These are phyloP conservation scores for Enteromius trimaculatus DNA, from an alignment of 2,797 vertebrate genomes.

Conservation along the genomic window DNA sequence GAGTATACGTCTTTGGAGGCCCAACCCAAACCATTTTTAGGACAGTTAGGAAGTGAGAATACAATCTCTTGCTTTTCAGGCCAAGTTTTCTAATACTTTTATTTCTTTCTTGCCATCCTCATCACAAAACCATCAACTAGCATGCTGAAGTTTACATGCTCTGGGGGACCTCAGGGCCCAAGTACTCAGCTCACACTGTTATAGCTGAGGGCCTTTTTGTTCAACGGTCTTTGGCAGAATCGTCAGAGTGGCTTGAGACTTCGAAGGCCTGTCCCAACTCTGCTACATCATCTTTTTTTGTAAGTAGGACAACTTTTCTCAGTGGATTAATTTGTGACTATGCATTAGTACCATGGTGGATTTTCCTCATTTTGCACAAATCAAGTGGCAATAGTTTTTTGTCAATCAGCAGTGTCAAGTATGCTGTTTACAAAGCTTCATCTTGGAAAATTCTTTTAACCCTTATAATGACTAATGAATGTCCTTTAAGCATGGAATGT, in stretches of 20 bases:
- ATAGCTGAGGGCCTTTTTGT: slow-evolving; percentile 3
- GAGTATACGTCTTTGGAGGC: not conserved
- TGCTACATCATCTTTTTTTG: not conserved
- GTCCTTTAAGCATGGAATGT: slow-evolving; percentile 26
- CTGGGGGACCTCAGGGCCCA: not conserved
- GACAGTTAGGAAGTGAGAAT: not conserved
- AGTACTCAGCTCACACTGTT: not conserved
- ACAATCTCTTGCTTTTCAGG: not conserved
- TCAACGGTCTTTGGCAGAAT: not conserved
- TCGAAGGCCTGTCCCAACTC: not conserved
- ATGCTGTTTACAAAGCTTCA: not conserved
- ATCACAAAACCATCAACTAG: not conserved
- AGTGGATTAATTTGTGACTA: not conserved
- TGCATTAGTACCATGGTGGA: not conserved
- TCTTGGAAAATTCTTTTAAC: slow-evolving; percentile 4
- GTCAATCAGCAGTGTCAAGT: not conserved
- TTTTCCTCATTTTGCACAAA: not conserved
- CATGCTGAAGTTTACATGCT: not conserved
- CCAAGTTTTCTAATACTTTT: not conserved
- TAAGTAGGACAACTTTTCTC: not conserved
- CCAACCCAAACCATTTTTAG: not conserved
- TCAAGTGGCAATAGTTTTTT: not conserved
- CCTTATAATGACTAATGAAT: slow-evolving; percentile 22
- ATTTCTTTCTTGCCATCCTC: not conserved
- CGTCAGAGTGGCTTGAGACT: not conserved